phyloP scores from a whole-genome alignment of 2,888 invertebrate species.

The Sarcophaga rosellei region DNA sequence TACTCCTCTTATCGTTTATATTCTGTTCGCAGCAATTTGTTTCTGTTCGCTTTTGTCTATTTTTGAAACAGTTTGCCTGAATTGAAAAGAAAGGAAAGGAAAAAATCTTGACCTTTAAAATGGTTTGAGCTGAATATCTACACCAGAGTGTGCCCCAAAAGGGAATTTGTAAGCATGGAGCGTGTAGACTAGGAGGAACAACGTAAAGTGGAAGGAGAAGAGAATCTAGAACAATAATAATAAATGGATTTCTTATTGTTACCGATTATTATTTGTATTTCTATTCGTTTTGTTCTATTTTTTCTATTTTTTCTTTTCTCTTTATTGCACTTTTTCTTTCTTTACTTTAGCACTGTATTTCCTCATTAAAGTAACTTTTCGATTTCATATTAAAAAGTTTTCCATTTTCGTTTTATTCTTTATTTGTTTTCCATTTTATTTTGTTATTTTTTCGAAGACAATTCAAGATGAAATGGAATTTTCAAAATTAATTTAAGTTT shows the following conservation, averaged over 20 bases:
- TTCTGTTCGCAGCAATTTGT: neutral
- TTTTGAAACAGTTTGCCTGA: neutral
- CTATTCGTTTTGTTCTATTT: too few relatives aligned
- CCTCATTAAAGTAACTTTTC: neutral
- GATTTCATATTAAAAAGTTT: constrained; percentile 6
- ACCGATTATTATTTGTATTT: constrained; percentile 8
- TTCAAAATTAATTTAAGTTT: neutral
- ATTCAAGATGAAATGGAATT: neutral
- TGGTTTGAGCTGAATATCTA: neutral
- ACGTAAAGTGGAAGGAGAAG: neutral
- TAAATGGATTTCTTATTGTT: constrained; percentile 27
- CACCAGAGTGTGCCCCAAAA: neutral
- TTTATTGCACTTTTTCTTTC: constrained; percentile 2
- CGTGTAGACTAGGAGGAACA: neutral
- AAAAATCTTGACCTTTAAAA: constrained; percentile 28
- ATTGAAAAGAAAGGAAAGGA: neutral
- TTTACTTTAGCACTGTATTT: neutral
- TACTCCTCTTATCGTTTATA: neutral
- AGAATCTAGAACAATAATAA: constrained; percentile 11
- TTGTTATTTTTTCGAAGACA: neutral
- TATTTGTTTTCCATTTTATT: neutral
- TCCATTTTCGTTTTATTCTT: constrained; percentile 1
- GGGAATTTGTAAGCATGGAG: neutral
- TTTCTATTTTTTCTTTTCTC: neutral
- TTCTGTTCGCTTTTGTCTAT: neutral